Evolutionary conservation across 2,888 invertebrate species (phyloP).

Genomic region (Brenthis hecate): DNA sequence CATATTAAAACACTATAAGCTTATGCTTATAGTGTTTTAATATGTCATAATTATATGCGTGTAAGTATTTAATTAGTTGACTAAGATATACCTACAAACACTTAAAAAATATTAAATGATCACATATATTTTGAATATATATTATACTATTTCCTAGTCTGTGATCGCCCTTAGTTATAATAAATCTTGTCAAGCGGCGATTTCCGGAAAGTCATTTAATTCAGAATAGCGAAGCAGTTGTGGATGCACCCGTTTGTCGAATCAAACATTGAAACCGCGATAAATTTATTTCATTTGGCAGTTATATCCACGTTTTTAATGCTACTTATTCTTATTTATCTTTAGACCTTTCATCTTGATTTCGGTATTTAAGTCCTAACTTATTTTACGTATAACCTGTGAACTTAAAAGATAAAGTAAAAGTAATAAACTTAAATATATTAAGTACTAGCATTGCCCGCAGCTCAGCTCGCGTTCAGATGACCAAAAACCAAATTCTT

Average conservation of each 20-base stretch:
- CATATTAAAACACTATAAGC: too few species aligned
- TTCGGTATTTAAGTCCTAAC: not conserved
- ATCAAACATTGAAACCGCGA: slow-evolving; percentile 48
- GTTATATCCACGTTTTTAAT: slow-evolving; percentile 36
- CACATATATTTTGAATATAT: too few species aligned
- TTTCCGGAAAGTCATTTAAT: slow-evolving; percentile 63
- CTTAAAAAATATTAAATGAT: too few species aligned
- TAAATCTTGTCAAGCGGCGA: slow-evolving; percentile 52
- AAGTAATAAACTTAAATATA: too few species aligned
- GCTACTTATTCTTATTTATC: slow-evolving; percentile 31
- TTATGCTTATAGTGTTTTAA: too few species aligned
- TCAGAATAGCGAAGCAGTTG: slow-evolving; percentile 61
- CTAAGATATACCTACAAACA: too few species aligned
- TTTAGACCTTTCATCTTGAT: not conserved
- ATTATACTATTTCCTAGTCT: not conserved
- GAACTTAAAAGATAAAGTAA: not conserved
- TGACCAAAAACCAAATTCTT: too few species aligned
- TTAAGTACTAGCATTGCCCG: too few species aligned
- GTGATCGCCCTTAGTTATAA: slow-evolving; percentile 38
- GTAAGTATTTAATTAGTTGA: too few species aligned
- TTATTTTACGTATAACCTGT: not conserved
- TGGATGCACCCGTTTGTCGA: slow-evolving; percentile 61
- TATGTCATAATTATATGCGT: too few species aligned
- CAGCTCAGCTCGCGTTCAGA: too few species aligned
- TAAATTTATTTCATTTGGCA: slow-evolving; percentile 48